Evolutionary conservation across 92 coral and sea anemone genomes (phyloP).

Genomic region (Hydrozoanthus gracilis): DNA sequence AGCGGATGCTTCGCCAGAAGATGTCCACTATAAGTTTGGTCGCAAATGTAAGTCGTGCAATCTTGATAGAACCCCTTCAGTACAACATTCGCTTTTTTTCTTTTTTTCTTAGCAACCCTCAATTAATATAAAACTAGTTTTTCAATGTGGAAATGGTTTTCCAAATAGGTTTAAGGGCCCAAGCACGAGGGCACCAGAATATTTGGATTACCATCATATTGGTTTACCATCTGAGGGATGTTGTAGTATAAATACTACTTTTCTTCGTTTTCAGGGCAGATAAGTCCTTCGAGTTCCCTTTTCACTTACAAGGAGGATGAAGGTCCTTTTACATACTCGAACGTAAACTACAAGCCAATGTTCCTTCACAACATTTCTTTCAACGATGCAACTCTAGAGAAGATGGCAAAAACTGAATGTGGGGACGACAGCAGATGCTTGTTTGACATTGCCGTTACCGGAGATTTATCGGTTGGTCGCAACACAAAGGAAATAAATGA

Average conservation of each 20-base stretch:
- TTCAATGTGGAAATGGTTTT: no score
- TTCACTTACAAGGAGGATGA: slow-evolving; percentile 67
- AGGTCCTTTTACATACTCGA: slow-evolving; percentile 44
- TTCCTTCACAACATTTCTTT: slow-evolving; percentile 75
- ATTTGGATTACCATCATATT: no score
- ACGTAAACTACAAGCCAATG: slow-evolving; percentile 72
- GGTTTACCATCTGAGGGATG: not conserved
- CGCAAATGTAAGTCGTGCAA: slow-evolving; percentile 64
- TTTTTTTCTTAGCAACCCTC: no score
- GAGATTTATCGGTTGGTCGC: slow-evolving; percentile 60
- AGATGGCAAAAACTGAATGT: slow-evolving; percentile 61
- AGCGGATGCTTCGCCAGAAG: slow-evolving; percentile 63
- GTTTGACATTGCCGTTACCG: slow-evolving; percentile 82
- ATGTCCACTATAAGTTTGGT: slow-evolving; percentile 80
- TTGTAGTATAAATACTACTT: not conserved
- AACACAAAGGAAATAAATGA: slow-evolving; percentile 58
- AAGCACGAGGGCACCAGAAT: no score
- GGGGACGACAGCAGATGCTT: slow-evolving; percentile 67
- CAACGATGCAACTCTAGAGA: slow-evolving; percentile 55
- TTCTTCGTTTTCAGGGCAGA: slow-evolving; percentile 64
- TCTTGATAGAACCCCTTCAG: not conserved
- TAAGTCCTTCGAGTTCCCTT: slow-evolving; percentile 54
- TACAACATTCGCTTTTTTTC: not conserved
- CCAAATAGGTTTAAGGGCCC: no score
- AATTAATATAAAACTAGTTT: no score